Evolutionary conservation across 2,888 invertebrate genomes (phyloP).

Genomic region (Notodonta dromedarius): DNA sequence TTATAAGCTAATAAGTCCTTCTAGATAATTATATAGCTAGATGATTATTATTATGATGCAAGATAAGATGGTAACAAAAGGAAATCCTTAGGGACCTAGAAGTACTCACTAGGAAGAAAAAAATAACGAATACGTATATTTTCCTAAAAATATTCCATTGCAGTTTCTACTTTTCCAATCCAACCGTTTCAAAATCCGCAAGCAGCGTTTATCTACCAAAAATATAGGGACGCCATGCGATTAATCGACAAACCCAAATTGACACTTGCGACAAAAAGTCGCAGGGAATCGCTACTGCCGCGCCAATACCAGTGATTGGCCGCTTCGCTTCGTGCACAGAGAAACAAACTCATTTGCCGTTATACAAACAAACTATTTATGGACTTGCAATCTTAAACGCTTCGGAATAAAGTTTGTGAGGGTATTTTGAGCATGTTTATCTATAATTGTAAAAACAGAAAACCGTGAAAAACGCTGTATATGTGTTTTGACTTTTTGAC

Average conservation of each 20-base stretch:
- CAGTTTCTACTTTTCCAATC: no score
- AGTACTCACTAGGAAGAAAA: no score
- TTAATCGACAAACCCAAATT: constrained; percentile 28
- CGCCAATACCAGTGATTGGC: constrained; percentile 48
- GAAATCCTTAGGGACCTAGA: no score
- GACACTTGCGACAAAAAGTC: constrained; percentile 33
- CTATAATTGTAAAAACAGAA: neutral
- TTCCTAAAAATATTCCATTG: no score
- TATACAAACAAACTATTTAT: neutral
- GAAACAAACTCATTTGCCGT: constrained; percentile 15
- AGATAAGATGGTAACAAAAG: no score
- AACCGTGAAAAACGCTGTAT: neutral
- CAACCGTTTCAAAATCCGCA: constrained; percentile 7
- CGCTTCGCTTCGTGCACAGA: constrained; percentile 33
- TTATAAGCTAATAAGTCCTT: no score
- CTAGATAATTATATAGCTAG: no score
- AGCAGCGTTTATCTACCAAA: constrained; percentile 24
- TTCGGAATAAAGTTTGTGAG: neutral
- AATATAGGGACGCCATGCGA: constrained; percentile 15
- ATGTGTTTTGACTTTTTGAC: constrained; percentile 3
- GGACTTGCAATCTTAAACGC: constrained; percentile 2
- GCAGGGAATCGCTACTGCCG: constrained; percentile 25
- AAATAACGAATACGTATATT: no score
- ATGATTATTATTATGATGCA: no score
- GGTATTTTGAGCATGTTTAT: neutral